Percentiles rank a stretch among this genome's conserved stretches.
Evolutionary conservation across 23 tunicate genomes (phyloP).

Genomic region (Oikopleura dioica): DNA sequence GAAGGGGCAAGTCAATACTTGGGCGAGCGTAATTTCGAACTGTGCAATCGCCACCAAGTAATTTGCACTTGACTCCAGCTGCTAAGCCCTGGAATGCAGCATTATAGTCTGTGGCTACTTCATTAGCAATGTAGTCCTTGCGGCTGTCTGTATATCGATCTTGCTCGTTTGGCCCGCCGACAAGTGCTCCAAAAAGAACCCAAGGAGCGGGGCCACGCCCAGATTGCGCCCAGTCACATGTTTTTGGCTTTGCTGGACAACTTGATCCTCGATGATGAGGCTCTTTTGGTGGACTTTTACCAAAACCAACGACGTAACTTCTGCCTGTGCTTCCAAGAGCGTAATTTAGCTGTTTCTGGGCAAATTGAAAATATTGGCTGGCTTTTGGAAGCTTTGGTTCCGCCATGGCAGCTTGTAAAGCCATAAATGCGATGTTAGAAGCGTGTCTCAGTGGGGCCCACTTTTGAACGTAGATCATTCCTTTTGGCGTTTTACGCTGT

Average conservation of each 20-base stretch:
- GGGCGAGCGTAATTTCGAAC: too few relatives aligned
- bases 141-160: conserved; percentile 52
- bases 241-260: conserved; percentile 42
- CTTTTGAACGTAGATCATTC: not conserved
- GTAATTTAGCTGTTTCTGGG: conserved; percentile 33
- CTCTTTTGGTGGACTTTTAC: not conserved
- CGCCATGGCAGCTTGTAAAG: not conserved
- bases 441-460: not conserved
- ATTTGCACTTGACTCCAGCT: conserved; percentile 23
- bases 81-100: conserved; percentile 83
- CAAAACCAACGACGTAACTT: conserved; percentile 58
- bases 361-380: not conserved
- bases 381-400: conserved; percentile 1
- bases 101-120: conserved; percentile 81
- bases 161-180: conserved; percentile 47
- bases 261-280: conserved; percentile 9
- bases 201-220: conserved; percentile 37
- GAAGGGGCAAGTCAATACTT: too few relatives aligned
- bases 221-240: conserved; percentile 39
- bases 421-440: not conserved
- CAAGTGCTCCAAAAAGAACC: conserved; percentile 65
- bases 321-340: conserved; percentile 33
- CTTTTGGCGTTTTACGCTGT: not conserved
- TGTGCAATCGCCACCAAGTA: not conserved
- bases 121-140: conserved; percentile 52